Evolutionary conservation across 1,140 invertebrate species (phyloP).

Genomic region (Theocolax elegans): DNA sequence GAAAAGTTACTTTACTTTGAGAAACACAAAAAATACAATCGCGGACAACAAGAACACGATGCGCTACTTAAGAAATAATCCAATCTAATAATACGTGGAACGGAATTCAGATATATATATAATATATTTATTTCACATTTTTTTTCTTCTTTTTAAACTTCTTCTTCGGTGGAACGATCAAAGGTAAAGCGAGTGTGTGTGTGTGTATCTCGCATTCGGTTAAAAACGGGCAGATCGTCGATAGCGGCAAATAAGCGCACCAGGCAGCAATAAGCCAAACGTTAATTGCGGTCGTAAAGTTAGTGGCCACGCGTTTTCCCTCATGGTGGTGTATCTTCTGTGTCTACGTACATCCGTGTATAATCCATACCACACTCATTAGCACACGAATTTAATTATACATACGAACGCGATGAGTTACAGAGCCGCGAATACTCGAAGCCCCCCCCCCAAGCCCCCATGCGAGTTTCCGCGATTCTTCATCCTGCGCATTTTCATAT

Average conservation of each 20-base stretch:
- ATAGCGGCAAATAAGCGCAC: slow-evolving; percentile 48
- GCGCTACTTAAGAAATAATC: too few relatives aligned
- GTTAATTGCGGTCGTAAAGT: slow-evolving; percentile 56
- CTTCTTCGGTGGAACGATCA: background rate
- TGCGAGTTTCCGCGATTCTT: background rate
- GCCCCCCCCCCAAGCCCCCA: background rate
- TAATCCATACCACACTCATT: background rate
- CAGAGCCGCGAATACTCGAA: background rate
- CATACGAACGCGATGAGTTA: background rate
- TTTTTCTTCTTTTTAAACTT: too few relatives aligned
- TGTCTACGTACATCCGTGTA: background rate
- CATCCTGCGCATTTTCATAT: background rate
- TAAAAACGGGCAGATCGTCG: slow-evolving; percentile 53
- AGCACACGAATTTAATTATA: background rate
- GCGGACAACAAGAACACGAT: too few relatives aligned
- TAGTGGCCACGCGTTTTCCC: slow-evolving; percentile 11
- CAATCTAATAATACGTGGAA: background rate
- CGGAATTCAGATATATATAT: too few relatives aligned
- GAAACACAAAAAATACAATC: too few relatives aligned
- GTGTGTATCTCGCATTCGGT: slow-evolving; percentile 23
- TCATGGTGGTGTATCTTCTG: background rate
- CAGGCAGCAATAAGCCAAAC: slow-evolving; percentile 53
- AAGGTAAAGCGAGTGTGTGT: background rate
- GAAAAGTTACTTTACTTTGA: too few relatives aligned
- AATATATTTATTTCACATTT: too few relatives aligned